phyloP scores from a whole-genome alignment of 2,888 invertebrate genomes.

The Eristalis intricaria region DNA sequence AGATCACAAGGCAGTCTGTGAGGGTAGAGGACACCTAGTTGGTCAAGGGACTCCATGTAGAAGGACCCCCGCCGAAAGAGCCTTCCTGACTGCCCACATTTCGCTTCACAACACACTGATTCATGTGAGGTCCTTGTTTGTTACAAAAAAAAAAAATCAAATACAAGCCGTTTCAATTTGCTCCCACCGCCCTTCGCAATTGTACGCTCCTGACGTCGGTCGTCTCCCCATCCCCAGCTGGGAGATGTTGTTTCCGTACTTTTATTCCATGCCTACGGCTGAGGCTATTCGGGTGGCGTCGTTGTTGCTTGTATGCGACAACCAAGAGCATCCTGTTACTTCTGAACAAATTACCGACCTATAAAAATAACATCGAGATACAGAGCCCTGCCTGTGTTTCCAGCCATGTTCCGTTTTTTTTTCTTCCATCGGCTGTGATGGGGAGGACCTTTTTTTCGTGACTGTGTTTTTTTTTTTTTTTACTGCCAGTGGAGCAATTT shows the following conservation, averaged over 20 bases:
- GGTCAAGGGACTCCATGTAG: no score
- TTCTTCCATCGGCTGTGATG: no score
- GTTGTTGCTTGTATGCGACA: constrained; percentile 18
- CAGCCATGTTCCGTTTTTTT: neutral
- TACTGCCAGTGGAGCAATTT: constrained; percentile 26
- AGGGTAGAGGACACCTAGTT: no score
- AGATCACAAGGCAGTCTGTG: no score
- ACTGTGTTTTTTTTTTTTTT: neutral
- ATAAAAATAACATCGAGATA: constrained; percentile 36
- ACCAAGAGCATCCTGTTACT: constrained; percentile 37
- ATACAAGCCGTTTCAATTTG: neutral
- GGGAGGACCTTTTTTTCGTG: neutral
- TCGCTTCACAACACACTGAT: neutral
- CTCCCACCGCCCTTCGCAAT: neutral
- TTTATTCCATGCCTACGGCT: constrained; percentile 7
- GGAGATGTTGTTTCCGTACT: constrained; percentile 2
- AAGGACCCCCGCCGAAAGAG: no score
- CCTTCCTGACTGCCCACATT: neutral
- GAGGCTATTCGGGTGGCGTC: neutral
- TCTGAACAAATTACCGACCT: constrained; percentile 40
- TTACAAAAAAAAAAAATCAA: neutral
- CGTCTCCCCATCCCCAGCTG: neutral
- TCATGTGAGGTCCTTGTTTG: neutral
- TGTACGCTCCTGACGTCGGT: neutral
- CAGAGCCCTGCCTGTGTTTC: constrained; percentile 2